Conservation (phyloP, 1,140 invertebrate genomes). For the Neodiprion lecontei region DNA sequence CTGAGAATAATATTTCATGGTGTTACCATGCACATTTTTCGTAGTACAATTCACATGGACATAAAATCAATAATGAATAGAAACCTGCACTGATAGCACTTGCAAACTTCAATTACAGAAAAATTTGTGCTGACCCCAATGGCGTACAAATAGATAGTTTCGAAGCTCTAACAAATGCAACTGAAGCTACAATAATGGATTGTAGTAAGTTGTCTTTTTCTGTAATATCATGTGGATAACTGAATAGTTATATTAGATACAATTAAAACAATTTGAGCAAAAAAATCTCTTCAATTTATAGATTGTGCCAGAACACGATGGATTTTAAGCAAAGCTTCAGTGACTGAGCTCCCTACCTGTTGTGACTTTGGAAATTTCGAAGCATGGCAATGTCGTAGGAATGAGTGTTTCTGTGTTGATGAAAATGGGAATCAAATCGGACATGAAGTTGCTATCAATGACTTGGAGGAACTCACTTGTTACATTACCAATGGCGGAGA, state of each 20-base stretch:
- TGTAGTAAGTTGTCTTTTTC: conserved; percentile 62
- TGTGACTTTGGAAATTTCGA: conserved; percentile 68
- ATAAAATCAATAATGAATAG: too few relatives aligned
- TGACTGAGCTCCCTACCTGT: conserved; percentile 62
- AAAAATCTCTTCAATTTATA: conserved; percentile 41
- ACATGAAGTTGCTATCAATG: conserved; percentile 41
- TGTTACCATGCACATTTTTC: too few relatives aligned
- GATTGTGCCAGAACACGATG: conserved; percentile 65
- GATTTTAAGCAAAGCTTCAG: conserved; percentile 48
- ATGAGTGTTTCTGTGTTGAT: conserved; percentile 67
- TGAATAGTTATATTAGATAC: too few relatives aligned
- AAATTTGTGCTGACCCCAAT: conserved; percentile 63
- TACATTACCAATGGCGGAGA: conserved; percentile 34
- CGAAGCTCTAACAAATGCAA: conserved; percentile 41
- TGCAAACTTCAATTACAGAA: conserved; percentile 49
- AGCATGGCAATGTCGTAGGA: conserved; percentile 64
- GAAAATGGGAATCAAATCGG: conserved; percentile 63
- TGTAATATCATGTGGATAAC: background rate
- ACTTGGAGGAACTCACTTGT: conserved; percentile 48
- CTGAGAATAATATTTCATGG: too few relatives aligned
- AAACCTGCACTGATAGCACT: too few relatives aligned
- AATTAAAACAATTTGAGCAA: background rate
- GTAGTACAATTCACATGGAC: too few relatives aligned
- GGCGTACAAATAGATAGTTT: conserved; percentile 58
- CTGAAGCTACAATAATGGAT: conserved; percentile 58